Conservation (phyloP, 2,888 invertebrate species). For the Ophion ventricosus region DNA sequence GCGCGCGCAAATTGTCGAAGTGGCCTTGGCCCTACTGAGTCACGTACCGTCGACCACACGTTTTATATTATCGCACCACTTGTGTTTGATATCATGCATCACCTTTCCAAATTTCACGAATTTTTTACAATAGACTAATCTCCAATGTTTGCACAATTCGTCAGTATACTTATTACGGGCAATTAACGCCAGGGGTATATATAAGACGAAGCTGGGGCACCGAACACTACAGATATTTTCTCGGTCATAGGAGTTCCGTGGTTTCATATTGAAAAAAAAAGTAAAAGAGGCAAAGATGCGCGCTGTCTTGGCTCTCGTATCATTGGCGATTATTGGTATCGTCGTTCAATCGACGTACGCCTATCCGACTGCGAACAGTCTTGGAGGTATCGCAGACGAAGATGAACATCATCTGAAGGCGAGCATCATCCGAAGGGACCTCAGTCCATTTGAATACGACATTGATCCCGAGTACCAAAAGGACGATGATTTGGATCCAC, state of each 20-base stretch:
- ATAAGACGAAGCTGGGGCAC: conserved; percentile 5
- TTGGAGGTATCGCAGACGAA: not conserved
- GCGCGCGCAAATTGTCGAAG: not conserved
- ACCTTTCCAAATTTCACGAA: not conserved
- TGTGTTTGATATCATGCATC: conserved; percentile 4
- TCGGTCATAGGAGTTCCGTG: not conserved
- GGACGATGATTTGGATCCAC: not conserved
- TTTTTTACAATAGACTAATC: conserved; percentile 12
- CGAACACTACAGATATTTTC: not conserved
- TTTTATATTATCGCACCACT: not conserved
- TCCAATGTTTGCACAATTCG: conserved; percentile 8
- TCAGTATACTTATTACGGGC: not conserved
- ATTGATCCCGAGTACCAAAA: not conserved
- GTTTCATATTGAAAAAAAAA: not conserved
- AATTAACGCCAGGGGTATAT: conserved; percentile 1
- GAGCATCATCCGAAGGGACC: not conserved
- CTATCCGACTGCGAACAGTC: not conserved
- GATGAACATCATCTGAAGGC: not conserved
- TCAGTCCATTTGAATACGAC: not conserved
- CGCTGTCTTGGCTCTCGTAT: not conserved
- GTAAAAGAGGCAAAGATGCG: conserved; percentile 8
- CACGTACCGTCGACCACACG: not conserved
- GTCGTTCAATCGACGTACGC: conserved; percentile 6
- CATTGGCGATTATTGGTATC: conserved; percentile 29
- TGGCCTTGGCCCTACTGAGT: not conserved